Conservation (phyloP, 1,140 invertebrate species). For the Lysiphlebus fabarum region DNA sequence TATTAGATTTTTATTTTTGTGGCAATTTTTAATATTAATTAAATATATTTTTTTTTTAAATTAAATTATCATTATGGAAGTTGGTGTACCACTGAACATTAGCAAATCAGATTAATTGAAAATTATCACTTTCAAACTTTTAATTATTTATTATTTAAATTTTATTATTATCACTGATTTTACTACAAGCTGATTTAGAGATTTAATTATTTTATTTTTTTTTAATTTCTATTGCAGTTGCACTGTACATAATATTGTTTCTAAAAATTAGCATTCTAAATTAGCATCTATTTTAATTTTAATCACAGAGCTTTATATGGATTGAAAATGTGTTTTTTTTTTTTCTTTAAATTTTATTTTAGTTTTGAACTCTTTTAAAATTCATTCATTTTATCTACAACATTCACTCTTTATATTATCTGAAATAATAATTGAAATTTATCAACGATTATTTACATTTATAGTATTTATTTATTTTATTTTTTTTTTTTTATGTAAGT, state of each 20-base stretch:
- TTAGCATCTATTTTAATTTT: conserved; percentile 23
- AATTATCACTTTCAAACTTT: conserved; percentile 13
- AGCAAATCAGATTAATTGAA: conserved; percentile 17
- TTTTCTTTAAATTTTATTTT: conserved; percentile 14
- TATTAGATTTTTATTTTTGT: not conserved
- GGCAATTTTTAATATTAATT: no score
- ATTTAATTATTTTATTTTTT: conserved; percentile 16
- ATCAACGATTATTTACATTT: conserved; percentile 21
- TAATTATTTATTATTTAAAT: not conserved
- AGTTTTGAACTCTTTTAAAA: conserved; percentile 2
- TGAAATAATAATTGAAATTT: conserved; percentile 16
- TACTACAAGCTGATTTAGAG: conserved; percentile 24
- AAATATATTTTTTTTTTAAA: no score
- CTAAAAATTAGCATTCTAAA: conserved; percentile 26
- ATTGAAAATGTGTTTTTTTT: conserved; percentile 27
- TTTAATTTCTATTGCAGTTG: conserved; percentile 19
- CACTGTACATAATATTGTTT: conserved; percentile 31
- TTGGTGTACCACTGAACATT: conserved; percentile 26
- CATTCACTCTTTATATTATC: conserved; percentile 11
- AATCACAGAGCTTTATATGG: conserved; percentile 32
- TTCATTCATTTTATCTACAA: conserved; percentile 18
- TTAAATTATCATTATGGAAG: conserved; percentile 19
- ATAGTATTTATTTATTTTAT: not conserved
- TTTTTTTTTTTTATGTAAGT: no score
- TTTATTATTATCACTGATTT: conserved; percentile 8